Conservation (phyloP, 2,797 vertebrate species). For the Sebastes kiyomatsui region DNA sequence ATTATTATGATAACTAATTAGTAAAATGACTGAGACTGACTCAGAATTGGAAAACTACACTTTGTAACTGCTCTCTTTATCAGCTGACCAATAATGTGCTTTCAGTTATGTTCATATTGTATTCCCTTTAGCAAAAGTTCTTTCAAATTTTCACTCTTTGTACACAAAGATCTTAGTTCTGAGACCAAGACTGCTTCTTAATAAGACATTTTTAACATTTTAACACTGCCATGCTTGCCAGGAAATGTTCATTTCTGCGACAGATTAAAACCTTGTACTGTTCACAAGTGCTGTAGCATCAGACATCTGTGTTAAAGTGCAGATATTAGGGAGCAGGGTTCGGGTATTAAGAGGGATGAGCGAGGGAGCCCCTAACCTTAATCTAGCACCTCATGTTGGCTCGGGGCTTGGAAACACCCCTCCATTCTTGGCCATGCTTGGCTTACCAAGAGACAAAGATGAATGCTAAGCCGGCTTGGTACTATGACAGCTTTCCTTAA, state of each 20-base stretch:
- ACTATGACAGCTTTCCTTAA: slow-evolving; percentile 56
- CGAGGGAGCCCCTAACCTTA: slow-evolving; percentile 53
- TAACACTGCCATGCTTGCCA: background rate
- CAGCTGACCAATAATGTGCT: background rate
- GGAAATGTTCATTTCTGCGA: background rate
- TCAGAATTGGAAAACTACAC: background rate
- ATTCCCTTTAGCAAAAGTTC: background rate
- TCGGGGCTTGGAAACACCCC: slow-evolving; percentile 44
- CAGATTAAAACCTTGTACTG: slow-evolving; percentile 19
- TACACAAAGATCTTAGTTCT: background rate
- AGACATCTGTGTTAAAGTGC: slow-evolving; percentile 44
- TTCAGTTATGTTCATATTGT: background rate
- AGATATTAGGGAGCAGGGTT: slow-evolving; percentile 31
- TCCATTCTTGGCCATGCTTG: slow-evolving; percentile 47
- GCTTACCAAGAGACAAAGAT: slow-evolving; percentile 62
- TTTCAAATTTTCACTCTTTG: background rate
- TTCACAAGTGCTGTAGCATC: background rate
- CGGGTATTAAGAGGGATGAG: slow-evolving; percentile 48
- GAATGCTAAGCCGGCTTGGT: slow-evolving; percentile 57
- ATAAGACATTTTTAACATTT: background rate
- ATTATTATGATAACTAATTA: background rate
- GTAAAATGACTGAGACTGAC: background rate
- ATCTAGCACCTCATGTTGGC: slow-evolving; percentile 56
- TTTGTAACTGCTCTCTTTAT: background rate
- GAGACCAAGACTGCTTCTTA: background rate